phyloP scores from a whole-genome alignment of 1,140 invertebrate species.

The Ridgeia piscesae region DNA sequence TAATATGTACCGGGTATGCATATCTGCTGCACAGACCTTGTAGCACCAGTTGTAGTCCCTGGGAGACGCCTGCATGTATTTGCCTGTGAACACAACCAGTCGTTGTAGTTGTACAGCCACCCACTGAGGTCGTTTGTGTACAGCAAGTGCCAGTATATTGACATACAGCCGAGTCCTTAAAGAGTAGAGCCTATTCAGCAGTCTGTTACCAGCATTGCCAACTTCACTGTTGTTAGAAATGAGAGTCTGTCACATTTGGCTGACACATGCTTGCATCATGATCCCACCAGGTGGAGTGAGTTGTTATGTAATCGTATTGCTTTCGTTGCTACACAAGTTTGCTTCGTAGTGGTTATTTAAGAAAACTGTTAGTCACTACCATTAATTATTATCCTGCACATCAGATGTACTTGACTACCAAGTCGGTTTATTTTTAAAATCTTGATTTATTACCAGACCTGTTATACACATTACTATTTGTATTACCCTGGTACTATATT shows the following conservation, averaged over 20 bases:
- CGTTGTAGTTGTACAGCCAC: neutral
- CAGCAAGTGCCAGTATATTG: neutral
- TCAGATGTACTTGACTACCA: neutral
- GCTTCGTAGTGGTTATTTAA: neutral
- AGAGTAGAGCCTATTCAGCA: neutral
- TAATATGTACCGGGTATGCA: no score
- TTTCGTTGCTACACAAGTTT: neutral
- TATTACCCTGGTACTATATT: no score
- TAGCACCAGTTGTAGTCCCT: no score
- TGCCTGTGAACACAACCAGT: neutral
- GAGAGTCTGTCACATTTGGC: no score
- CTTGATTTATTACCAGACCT: neutral
- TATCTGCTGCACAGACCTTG: no score
- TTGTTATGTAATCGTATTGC: neutral
- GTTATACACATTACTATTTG: no score
- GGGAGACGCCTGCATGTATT: neutral
- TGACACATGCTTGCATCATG: no score
- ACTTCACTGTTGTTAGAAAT: neutral
- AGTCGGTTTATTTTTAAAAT: neutral
- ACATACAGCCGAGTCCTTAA: neutral
- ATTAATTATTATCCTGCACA: neutral
- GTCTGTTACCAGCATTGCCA: neutral
- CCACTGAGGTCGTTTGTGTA: neutral
- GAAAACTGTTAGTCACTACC: neutral
- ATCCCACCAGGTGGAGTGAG: no score